Conservation (phyloP, 1,140 invertebrate genomes). For the Heliconius melpomene region DNA sequence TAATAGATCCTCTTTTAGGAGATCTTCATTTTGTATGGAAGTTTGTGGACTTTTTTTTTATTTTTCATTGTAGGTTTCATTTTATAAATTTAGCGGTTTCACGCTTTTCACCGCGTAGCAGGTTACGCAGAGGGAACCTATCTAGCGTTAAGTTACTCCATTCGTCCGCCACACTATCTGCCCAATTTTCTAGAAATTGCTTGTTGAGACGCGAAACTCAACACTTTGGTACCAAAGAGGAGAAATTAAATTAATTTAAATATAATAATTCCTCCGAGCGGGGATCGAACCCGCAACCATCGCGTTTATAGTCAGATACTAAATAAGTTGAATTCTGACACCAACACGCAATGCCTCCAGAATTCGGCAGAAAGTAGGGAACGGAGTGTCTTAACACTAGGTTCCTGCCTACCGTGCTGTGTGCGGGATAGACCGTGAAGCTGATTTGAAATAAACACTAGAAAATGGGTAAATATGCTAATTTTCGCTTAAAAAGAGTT, state of each 20-base stretch:
- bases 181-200: too few species aligned
- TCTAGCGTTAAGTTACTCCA: background rate
- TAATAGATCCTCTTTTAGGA: background rate
- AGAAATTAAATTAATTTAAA: too few species aligned
- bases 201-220: too few species aligned
- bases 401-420: too few species aligned
- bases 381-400: too few species aligned
- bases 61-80: background rate
- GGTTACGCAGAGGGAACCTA: background rate
- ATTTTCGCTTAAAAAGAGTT: slow-evolving; percentile 9
- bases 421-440: too few species aligned
- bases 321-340: too few species aligned
- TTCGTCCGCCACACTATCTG: too few species aligned
- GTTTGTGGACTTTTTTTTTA: background rate
- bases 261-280: background rate
- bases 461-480: slow-evolving; percentile 3
- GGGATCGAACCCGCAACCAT: background rate
- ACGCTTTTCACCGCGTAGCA: background rate
- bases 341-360: too few species aligned
- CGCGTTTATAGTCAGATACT: background rate
- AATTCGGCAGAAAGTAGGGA: too few species aligned
- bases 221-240: too few species aligned
- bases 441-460: background rate
- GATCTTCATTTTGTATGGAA: background rate
- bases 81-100: background rate